phyloP scores from a whole-genome alignment of 2,113 vertebrate genomes.

The Tachycineta bicolor region DNA sequence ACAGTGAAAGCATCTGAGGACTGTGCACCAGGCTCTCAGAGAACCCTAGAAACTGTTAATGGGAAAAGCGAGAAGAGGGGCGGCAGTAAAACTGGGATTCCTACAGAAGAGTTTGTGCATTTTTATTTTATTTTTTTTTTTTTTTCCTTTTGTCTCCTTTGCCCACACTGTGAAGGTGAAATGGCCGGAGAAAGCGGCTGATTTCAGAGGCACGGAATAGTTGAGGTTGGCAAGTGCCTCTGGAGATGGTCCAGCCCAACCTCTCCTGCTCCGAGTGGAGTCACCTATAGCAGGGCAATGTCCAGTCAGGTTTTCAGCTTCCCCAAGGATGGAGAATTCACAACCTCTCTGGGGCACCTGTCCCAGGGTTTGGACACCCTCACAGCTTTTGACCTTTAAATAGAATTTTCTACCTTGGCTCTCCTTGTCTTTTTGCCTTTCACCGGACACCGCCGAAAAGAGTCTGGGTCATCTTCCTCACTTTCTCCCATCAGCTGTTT shows the following conservation, averaged over 20 bases:
- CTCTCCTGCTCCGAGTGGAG: background rate
- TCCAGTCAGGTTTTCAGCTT: background rate
- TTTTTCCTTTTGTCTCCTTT: background rate
- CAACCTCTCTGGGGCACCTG: background rate
- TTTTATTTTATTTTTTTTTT: background rate
- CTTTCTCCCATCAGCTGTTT: background rate
- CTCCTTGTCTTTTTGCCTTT: background rate
- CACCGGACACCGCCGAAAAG: background rate
- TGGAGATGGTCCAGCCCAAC: background rate
- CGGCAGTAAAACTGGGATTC: background rate
- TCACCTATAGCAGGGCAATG: background rate
- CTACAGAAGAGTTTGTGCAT: background rate
- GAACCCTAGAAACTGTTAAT: background rate
- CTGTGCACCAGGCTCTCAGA: background rate
- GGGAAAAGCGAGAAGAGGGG: background rate
- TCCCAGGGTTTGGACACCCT: background rate
- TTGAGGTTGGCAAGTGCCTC: background rate
- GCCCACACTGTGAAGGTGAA: background rate
- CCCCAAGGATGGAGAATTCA: background rate
- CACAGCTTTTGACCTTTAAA: background rate
- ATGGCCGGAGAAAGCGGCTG: background rate
- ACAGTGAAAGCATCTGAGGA: background rate
- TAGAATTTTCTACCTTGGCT: background rate
- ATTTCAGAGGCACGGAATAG: background rate
- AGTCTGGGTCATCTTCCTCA: background rate